Evolutionary conservation across 1,140 invertebrate genomes (phyloP), one percentile per base, ranked within the genome.

Genomic region (Zelostemma sp.): DNA sequence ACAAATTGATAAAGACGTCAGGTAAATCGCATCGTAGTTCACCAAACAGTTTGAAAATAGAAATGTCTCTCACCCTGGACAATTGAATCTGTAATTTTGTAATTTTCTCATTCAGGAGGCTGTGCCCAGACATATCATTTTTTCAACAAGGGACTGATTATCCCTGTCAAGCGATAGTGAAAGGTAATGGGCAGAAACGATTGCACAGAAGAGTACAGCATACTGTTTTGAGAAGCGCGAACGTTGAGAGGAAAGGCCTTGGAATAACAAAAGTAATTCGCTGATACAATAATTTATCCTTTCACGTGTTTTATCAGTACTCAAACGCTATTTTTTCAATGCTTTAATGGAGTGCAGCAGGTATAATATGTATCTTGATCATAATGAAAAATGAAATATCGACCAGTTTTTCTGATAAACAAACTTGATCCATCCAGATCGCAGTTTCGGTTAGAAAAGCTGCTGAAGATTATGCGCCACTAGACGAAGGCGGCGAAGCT

Each of bases 1-100:
- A 50, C 96, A 99, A 88, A 98, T 99, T 75, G 96, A 98, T 82
- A 99, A 98, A 84, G 97, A 99, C 87, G 97, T 98, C 14, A 89
- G 95, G 91, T 91, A 80, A 66, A 14, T 18, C n/a, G n/a, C n/a
- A n/a, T n/a, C n/a, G n/a, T n/a, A n/a, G n/a, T n/a, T n/a, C n/a
- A n/a, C n/a, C n/a, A n/a, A n/a, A n/a, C n/a, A n/a, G n/a, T n/a
- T n/a, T n/a, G n/a, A n/a, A n/a, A n/a, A n/a, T n/a, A n/a, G n/a
- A n/a, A n/a, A n/a, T n/a, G n/a, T n/a, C n/a, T n/a, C n/a, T n/a
- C n/a, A n/a, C n/a, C n/a, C n/a, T n/a, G n/a, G n/a, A n/a, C n/a
- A n/a, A n/a, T n/a, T n/a, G n/a, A 35, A 38, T 47, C 33, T 46
- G 25, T 47, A 51, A 51, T 47, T 53, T 17, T 51, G 28, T 45